Evolutionary conservation across 2,113 vertebrate species (phyloP), one percentile per base, ranked within the genome.

Genomic region (Crotalus tigris): DNA sequence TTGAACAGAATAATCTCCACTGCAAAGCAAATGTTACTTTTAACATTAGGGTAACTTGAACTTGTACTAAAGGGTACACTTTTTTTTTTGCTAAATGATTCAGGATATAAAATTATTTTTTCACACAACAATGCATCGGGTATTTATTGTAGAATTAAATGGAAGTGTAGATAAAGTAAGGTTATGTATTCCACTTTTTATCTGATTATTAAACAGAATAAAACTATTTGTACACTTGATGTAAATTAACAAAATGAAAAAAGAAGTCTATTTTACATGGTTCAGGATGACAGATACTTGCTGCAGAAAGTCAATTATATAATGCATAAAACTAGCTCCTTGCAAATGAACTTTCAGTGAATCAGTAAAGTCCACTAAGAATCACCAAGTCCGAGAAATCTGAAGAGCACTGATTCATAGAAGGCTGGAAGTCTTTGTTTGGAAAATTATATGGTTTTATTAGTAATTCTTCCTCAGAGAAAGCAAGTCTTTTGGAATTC

Each of bases 361-460:
- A 39, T 81, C 33, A 81, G 3, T 81, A 81, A 81, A 81, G 75
- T 81, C 33, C 19, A 81, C 3, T 39, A 81, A 81, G 75, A 81
- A 39, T 44, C 75, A 81, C 33, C 75, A 81, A 44, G 75, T 81
- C 26, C 13, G 33, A 55, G 10, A 88, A 88, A 88, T 88, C 23
- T 54, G 87, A 29, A 33, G 17, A n/a, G 7, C 15, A 88, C 87
- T 0, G 8, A 29, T 29, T 54, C 13, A 17, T 39, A 19, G 88
- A 0, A 0, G 69, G 33, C 0, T 92, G 12, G 15, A n/a, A 64
- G 26, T 57, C 2, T 89, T 2, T 0, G 86, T 3, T 13, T 61
- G 92, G 17, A 91, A 54, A 55, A 94, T 55, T 54, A 17, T 69
- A 33, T 81, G 88, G 58, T 96, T 94, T 90, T 93, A 88, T 91